Evolutionary conservation across 2,113 vertebrate species (phyloP).

Genomic region (Benitochromis conjunctus): DNA sequence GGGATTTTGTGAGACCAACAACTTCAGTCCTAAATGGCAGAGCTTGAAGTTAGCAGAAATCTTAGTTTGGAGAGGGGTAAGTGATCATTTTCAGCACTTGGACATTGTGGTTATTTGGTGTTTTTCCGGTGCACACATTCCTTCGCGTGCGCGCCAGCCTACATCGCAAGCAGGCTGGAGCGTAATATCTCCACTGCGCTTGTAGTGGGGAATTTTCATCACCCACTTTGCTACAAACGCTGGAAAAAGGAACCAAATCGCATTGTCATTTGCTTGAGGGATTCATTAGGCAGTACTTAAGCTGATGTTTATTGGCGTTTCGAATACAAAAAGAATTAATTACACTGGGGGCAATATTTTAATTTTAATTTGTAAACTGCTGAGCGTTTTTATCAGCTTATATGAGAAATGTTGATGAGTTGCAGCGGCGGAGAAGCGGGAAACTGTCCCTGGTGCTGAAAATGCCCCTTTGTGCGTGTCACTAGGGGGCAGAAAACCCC

Average conservation of each 20-base stretch:
- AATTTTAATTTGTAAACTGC: background rate
- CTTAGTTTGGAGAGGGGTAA: conserved; percentile 90
- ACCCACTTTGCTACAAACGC: background rate
- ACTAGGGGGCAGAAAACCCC: conserved; percentile 63
- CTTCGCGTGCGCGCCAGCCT: background rate
- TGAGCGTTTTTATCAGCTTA: background rate
- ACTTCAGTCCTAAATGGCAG: conserved; percentile 83
- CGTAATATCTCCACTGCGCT: conserved; percentile 1
- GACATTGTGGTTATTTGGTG: background rate
- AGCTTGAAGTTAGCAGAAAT: conserved; percentile 93
- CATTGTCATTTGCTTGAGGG: background rate
- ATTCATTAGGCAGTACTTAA: background rate
- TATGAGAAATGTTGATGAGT: background rate
- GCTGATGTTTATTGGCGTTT: background rate
- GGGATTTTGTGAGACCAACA: conserved; percentile 37
- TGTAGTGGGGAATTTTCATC: conserved; percentile 1
- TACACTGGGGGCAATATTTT: background rate
- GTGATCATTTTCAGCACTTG: background rate
- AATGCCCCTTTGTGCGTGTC: conserved; percentile 34
- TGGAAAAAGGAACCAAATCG: background rate
- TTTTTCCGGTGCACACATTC: background rate
- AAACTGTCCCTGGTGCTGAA: conserved; percentile 63
- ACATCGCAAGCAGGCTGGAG: background rate
- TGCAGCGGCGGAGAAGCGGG: background rate
- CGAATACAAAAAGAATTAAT: background rate